phyloP scores from a whole-genome alignment of 1,140 invertebrate species.

The Chrysoperla carnea region DNA sequence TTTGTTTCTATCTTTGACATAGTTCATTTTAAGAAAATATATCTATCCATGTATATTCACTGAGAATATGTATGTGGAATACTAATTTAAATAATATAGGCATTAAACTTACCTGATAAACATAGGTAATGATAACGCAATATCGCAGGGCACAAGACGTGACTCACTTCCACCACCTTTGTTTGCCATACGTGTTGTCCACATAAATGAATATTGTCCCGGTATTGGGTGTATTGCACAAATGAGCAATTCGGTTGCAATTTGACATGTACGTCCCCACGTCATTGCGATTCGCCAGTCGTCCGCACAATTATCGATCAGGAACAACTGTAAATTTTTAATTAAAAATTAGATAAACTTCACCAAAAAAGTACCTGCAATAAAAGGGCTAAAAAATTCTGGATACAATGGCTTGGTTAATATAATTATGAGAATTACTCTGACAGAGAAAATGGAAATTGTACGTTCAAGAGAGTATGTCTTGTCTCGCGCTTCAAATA shows the following conservation, averaged over 20 bases:
- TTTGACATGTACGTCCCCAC: constrained; percentile 85
- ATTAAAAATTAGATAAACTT: constrained; percentile 4
- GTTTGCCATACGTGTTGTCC: constrained; percentile 90
- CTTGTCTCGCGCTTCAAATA: no score
- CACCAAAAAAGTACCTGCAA: no score
- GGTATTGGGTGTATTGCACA: constrained; percentile 97
- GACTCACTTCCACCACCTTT: constrained; percentile 63
- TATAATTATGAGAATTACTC: no score
- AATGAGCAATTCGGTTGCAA: constrained; percentile 80
- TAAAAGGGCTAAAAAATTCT: no score
- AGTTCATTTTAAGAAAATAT: no score
- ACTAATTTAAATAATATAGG: no score
- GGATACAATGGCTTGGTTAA: no score
- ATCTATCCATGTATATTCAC: no score
- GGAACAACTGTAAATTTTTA: constrained; percentile 86
- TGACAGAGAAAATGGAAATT: no score
- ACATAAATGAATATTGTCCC: constrained; percentile 86
- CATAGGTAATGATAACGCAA: constrained; percentile 95
- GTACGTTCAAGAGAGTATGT: no score
- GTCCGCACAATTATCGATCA: constrained; percentile 99
- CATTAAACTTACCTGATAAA: constrained; percentile 44
- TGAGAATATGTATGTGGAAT: no score
- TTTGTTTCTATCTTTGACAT: no score
- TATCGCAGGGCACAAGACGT: constrained; percentile 82
- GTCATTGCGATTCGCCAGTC: constrained; percentile 99